Evolutionary conservation across 2,113 vertebrate genomes (phyloP).

Genomic region (Erythrocercus mccallii): DNA sequence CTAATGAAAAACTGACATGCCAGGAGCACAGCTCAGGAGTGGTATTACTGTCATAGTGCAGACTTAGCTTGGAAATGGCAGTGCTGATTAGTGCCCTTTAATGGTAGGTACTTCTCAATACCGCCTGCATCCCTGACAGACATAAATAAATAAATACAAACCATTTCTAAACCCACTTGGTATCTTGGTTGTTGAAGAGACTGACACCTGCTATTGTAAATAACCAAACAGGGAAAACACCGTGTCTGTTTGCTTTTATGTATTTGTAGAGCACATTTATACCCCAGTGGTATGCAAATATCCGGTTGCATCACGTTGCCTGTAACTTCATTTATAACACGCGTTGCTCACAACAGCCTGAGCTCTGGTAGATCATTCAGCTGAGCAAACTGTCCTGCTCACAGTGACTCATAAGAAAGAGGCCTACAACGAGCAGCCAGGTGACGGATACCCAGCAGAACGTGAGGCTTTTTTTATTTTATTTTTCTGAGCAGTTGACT

Average conservation of each 20-base stretch:
- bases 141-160: background rate
- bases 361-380: background rate
- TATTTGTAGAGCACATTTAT: background rate
- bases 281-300: constrained; percentile 12
- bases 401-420: background rate
- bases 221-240: background rate
- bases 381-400: constrained; percentile 10
- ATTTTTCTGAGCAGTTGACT: background rate
- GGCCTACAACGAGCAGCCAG: background rate
- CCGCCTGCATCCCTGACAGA: background rate
- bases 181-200: background rate
- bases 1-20: background rate
- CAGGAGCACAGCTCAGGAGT: background rate
- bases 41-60: background rate
- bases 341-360: background rate
- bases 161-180: background rate
- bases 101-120: background rate
- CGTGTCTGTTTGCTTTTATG: background rate
- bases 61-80: background rate
- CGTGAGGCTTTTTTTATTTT: background rate
- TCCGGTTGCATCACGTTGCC: background rate
- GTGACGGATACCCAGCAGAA: background rate
- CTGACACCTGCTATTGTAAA: constrained; percentile 6
- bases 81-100: background rate
- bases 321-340: background rate